A percentile compares a stretch with the other conserved stretches of the same genome.
phyloP scores from a whole-genome alignment of 35 echinoderm and acorn worm genomes.

The Chiridota heheva region DNA sequence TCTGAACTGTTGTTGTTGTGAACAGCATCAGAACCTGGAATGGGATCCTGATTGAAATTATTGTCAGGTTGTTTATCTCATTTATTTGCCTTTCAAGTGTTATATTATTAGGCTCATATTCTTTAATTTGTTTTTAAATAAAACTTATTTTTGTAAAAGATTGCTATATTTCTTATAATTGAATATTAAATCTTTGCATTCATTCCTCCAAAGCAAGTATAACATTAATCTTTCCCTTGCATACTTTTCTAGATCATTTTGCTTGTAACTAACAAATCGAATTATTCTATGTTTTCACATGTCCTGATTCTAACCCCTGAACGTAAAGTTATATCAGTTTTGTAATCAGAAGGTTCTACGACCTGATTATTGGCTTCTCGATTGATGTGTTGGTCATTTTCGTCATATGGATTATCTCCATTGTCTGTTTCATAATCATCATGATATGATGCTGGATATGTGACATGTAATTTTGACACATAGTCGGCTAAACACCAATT shows the following conservation, averaged over 20 bases:
- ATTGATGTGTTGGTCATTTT: not conserved
- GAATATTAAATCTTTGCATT: not conserved
- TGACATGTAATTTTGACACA: constrained; percentile 16
- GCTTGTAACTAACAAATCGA: constrained; percentile 29
- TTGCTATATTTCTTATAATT: not conserved
- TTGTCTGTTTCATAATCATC: constrained; percentile 10
- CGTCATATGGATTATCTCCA: constrained; percentile 3
- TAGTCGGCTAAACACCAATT: constrained; percentile 41
- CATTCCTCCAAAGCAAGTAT: constrained; percentile 19
- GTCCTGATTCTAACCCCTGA: constrained; percentile 1
- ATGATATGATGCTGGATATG: constrained; percentile 14
- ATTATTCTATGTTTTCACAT: constrained; percentile 16
- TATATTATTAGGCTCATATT: not conserved
- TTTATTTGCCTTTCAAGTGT: not conserved
- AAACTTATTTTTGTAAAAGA: too few relatives aligned
- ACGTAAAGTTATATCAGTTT: constrained; percentile 17
- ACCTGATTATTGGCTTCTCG: not conserved
- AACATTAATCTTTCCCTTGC: constrained; percentile 32
- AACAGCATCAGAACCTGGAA: too few relatives aligned
- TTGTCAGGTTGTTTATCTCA: not conserved
- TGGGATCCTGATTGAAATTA: not conserved
- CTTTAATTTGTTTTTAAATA: not conserved
- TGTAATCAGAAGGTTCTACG: not conserved
- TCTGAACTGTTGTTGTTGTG: too few relatives aligned
- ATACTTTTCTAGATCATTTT: constrained; percentile 21